Evolutionary conservation across 2,113 vertebrate genomes (phyloP).

Genomic region (Orycteropus afer): DNA sequence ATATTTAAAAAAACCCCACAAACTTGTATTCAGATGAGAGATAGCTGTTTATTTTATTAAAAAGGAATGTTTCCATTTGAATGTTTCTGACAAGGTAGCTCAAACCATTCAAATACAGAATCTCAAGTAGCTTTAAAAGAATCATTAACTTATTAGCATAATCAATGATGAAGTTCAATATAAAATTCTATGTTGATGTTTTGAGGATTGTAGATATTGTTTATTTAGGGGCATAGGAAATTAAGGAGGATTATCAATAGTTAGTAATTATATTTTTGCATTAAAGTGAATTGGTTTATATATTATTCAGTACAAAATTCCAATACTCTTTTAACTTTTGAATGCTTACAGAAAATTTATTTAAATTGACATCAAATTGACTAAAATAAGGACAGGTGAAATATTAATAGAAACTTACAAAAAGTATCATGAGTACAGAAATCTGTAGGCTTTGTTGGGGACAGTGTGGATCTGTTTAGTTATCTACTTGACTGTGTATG

Average conservation of each 20-base stretch:
- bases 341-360: constrained; percentile 65
- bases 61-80: background rate
- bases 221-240: background rate
- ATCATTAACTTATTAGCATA: background rate
- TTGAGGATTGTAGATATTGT: background rate
- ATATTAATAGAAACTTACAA: background rate
- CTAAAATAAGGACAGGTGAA: constrained; percentile 46
- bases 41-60: background rate
- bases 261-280: background rate
- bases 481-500: background rate
- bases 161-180: background rate
- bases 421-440: background rate
- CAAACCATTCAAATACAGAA: background rate
- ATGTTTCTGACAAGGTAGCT: background rate
- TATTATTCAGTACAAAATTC: constrained; percentile 71
- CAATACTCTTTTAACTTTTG: constrained; percentile 69
- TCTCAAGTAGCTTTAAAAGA: constrained; percentile 14
- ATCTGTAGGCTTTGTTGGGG: background rate
- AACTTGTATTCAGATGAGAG: background rate
- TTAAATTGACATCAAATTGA: constrained; percentile 34
- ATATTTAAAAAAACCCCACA: too few species aligned
- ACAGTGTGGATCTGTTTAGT: background rate
- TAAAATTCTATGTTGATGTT: constrained; percentile 5
- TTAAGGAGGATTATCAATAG: background rate
- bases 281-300: constrained; percentile 63